Conservation (phyloP, 2,113 vertebrate genomes). For the Trachemys scripta region DNA sequence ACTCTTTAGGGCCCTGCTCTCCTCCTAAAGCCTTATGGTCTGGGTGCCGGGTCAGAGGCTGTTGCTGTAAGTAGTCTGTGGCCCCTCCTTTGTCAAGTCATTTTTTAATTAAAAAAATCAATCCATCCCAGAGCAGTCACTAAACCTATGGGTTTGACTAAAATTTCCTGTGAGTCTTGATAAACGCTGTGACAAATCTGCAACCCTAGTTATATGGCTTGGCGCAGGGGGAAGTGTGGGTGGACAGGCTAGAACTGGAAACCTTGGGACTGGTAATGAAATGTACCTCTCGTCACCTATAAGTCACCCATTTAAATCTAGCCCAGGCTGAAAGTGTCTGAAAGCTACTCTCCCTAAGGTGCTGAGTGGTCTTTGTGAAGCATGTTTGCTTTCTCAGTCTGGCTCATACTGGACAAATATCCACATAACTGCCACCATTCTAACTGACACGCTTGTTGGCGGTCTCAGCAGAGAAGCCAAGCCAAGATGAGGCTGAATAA, state of each 20-base stretch:
- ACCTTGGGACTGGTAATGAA: background rate
- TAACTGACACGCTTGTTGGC: background rate
- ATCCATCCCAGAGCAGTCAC: background rate
- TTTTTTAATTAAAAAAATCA: background rate
- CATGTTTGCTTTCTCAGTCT: background rate
- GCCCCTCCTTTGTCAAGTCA: background rate
- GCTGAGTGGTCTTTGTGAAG: background rate
- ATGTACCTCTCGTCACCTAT: background rate
- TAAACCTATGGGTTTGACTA: background rate
- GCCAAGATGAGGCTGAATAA: background rate
- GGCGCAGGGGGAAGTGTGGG: background rate
- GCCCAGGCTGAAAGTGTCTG: background rate
- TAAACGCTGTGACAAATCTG: background rate
- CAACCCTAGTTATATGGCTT: background rate
- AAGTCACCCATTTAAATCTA: background rate
- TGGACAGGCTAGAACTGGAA: background rate
- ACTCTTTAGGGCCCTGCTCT: background rate
- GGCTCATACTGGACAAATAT: background rate
- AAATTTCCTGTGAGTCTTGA: background rate
- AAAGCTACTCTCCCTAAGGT: background rate
- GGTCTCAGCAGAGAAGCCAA: background rate
- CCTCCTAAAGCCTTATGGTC: background rate
- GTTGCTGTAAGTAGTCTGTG: background rate
- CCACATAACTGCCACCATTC: background rate
- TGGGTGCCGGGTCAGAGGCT: background rate